Conservation (phyloP, 2,888 invertebrate genomes). For the Ophion costatus region DNA sequence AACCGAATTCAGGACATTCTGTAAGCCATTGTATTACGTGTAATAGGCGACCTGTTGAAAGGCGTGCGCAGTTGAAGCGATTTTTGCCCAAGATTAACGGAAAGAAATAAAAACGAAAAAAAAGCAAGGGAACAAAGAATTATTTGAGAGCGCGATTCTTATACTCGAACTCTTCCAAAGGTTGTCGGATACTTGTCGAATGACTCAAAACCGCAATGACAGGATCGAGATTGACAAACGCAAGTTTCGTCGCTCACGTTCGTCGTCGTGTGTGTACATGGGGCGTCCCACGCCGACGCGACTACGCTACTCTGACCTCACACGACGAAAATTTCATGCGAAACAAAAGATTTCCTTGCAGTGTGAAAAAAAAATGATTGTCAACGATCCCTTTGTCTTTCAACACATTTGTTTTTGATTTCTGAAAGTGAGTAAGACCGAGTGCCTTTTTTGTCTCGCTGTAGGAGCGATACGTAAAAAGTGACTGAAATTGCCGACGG, state of each 20-base stretch:
- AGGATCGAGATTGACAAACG: slow-evolving; percentile 42
- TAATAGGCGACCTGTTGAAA: background rate
- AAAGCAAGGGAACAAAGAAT: slow-evolving; percentile 43
- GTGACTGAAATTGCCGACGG: background rate
- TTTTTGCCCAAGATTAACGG: background rate
- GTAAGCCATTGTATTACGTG: background rate
- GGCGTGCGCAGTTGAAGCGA: background rate
- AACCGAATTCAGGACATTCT: slow-evolving; percentile 33
- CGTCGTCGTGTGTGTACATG: background rate
- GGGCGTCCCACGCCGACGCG: background rate
- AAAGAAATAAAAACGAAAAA: background rate
- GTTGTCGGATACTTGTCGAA: slow-evolving; percentile 40
- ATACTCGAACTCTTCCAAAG: slow-evolving; percentile 27
- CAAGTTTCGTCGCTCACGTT: slow-evolving; percentile 33
- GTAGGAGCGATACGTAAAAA: background rate
- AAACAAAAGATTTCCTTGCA: background rate
- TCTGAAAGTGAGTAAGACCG: background rate
- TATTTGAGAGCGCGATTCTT: slow-evolving; percentile 28
- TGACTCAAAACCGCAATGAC: slow-evolving; percentile 59
- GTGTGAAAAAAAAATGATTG: background rate
- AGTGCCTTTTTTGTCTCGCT: background rate
- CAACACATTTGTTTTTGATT: background rate
- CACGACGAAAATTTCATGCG: background rate
- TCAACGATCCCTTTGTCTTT: background rate
- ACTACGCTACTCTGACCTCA: background rate